phyloP scores from a whole-genome alignment of 2,113 vertebrate genomes.

The Natator depressus region DNA sequence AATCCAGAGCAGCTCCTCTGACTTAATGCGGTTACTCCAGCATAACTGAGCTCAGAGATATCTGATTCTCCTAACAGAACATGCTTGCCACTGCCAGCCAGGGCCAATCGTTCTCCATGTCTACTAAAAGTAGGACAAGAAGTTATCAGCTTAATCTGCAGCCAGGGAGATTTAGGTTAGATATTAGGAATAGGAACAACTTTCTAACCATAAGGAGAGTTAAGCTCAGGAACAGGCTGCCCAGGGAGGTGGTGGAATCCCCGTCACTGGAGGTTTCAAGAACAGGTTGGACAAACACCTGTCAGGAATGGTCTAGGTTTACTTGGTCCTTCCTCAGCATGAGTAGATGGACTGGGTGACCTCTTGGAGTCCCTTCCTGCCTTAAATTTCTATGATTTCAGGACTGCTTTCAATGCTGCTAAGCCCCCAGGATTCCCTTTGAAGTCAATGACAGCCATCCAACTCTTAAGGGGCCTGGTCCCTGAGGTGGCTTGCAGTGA shows the following conservation, averaged over 20 bases:
- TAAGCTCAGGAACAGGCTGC: background rate
- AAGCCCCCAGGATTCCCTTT: background rate
- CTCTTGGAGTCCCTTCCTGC: background rate
- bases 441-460: background rate
- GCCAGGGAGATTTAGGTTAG: background rate
- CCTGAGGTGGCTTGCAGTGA: slow-evolving; percentile 11
- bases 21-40: background rate
- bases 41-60: background rate
- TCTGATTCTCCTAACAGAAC: background rate
- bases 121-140: background rate
- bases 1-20: background rate
- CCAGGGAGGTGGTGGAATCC: background rate
- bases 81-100: background rate
- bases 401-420: background rate
- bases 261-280: background rate
- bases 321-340: background rate
- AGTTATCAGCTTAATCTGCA: background rate
- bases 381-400: background rate
- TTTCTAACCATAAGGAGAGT: background rate
- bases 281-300: background rate
- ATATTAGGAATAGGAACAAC: background rate
- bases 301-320: background rate
- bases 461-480: background rate
- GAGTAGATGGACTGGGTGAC: background rate
- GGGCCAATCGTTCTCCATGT: background rate